phyloP scores from a whole-genome alignment of 2,888 invertebrate genomes.

The Phortica magna region DNA sequence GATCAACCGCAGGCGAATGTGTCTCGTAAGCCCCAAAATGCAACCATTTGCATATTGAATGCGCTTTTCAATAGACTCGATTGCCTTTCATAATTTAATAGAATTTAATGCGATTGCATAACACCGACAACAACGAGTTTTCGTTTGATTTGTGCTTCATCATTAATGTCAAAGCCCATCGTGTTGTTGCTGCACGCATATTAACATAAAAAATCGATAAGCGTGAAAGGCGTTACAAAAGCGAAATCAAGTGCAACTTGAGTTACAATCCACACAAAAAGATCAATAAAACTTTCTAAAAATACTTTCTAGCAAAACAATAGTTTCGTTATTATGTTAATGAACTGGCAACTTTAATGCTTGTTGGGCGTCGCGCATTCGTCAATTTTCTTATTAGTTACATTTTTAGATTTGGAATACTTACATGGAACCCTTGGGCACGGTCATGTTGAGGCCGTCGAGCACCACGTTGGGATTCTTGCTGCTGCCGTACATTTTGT shows the following conservation, averaged over 20 bases:
- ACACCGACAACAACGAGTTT: neutral
- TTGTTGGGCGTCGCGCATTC: too few species aligned
- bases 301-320: neutral
- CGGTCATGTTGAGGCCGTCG: slow-evolving; percentile 94
- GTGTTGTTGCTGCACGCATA: too few species aligned
- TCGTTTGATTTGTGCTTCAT: too few species aligned
- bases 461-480: slow-evolving; percentile 89
- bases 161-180: too few species aligned
- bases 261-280: neutral
- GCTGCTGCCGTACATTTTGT: slow-evolving; percentile 89
- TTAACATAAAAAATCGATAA: neutral
- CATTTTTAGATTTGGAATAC: slow-evolving; percentile 71
- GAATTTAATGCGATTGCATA: slow-evolving; percentile 38
- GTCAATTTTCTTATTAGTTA: neutral
- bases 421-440: slow-evolving; percentile 93
- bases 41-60: slow-evolving; percentile 36
- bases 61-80: neutral
- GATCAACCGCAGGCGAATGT: neutral
- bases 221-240: neutral
- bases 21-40: neutral
- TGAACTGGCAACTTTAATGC: too few species aligned
- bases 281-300: neutral
- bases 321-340: too few species aligned
- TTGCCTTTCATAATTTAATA: slow-evolving; percentile 36
- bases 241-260: neutral